Evolutionary conservation across 2,888 invertebrate species (phyloP), one percentile per base, ranked within the genome.

Genomic region (Bembecia ichneumoniformis): DNA sequence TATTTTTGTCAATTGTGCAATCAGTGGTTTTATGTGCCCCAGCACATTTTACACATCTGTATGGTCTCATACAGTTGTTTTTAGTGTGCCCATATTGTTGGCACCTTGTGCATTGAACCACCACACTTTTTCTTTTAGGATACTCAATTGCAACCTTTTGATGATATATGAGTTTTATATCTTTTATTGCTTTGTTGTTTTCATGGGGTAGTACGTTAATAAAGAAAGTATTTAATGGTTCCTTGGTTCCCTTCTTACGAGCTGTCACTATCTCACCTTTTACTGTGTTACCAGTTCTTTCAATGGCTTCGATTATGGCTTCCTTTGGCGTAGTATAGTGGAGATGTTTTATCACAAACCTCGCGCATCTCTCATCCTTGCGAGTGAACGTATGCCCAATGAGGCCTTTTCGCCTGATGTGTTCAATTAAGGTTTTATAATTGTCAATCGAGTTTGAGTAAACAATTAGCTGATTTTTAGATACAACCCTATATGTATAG

Each of bases 21-120:
- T 36, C 46, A n/a, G 46, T 35, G 1, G 46, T 28, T 20, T 46
- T 49, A 20, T 49, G 49, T 1, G 28, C 10, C 5, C 16, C 3
- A 20, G 40, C 49, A 14, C 52, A 52, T 14, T 52, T 52, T 1
- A 52, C 49, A 14, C 51, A 51, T n/a, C 51, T 28, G 40, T 47
- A 35, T 10, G 52, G 52, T 16, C 47, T 13, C 47, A 49, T 47
- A 34, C 52, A 52, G 15, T 52, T 17, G 14, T 20, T 52, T 52
- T 52, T 49, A 3, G 35, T 36, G 20, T 52, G 49, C 1, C 49
- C 52, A 16, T 48, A 49, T 34, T 49, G 52, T 34, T 52, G 52
- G 43, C 52, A 52, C 4, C 49, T n/a, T 2, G 35, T 17, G 15
- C 52, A 52, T 35, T 52, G 52, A 2, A 48, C 49, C 7, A 52